phyloP scores from a whole-genome alignment of 2,888 invertebrate genomes.

The Euplexia lucipara region DNA sequence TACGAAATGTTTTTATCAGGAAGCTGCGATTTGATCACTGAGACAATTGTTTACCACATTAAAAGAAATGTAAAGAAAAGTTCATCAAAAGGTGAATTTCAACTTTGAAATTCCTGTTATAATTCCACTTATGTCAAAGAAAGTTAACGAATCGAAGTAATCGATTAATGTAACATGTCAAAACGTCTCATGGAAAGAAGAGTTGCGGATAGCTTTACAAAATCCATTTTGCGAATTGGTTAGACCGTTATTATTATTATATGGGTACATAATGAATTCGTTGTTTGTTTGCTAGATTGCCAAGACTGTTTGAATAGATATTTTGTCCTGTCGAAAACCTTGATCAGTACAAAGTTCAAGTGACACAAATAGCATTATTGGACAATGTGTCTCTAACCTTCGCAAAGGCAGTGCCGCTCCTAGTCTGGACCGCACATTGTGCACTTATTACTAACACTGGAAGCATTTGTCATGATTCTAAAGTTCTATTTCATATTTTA shows the following conservation, averaged over 20 bases:
- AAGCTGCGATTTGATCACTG: neutral
- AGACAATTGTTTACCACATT: neutral
- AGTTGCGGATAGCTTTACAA: neutral
- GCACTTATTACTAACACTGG: conserved; percentile 18
- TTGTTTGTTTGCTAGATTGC: conserved; percentile 9
- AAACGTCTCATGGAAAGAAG: neutral
- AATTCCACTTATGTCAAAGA: conserved; percentile 13
- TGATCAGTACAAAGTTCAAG: conserved; percentile 61
- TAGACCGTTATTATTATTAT: neutral
- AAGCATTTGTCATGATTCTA: conserved; percentile 1
- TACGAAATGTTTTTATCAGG: conserved; percentile 3
- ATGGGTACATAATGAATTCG: neutral
- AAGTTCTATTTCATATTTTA: conserved; percentile 9
- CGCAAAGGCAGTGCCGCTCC: conserved; percentile 45
- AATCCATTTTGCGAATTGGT: conserved; percentile 6
- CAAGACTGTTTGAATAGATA: conserved; percentile 2
- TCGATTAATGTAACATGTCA: neutral
- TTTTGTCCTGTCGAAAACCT: conserved; percentile 57
- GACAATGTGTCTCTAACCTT: conserved; percentile 58
- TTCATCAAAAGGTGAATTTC: conserved; percentile 32
- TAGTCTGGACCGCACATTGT: conserved; percentile 46
- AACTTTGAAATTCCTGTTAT: conserved; percentile 9
- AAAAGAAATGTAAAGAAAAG: conserved; percentile 36
- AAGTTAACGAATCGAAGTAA: conserved; percentile 1
- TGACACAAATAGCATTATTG: conserved; percentile 59